Base-by-base conservation (phyloP, 2,113 vertebrate species). In the Neogobius melanostomus region DNA sequence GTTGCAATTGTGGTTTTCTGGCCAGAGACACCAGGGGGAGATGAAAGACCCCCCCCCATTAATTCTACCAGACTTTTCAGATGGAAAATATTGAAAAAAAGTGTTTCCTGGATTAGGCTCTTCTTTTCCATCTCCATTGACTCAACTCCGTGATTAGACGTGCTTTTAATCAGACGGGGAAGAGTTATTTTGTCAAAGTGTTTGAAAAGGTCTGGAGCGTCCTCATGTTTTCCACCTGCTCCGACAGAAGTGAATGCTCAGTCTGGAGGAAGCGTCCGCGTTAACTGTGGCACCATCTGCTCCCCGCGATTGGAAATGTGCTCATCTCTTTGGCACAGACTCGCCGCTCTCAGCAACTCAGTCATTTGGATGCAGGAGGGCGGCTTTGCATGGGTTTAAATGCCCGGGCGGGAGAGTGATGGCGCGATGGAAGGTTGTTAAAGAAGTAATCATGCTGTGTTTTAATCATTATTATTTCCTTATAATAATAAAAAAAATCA, bases 251-350 rank as follows among this genome's bases (percentile, higher is more conserved):
- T 14, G 8, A 60, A 43, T 16, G 28, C 15, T 8, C 36, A 42
- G 59, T 61, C 12, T 43, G 42, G 15, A 56, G 53, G n/a, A 56
- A 56, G 17, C 21, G 53, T 16, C 53, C 17, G 14, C 15, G 14
- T 15, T 45, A 43, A 61, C 59, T 43, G 59, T 36, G 54, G 54
- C 36, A 44, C 59, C 59, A 61, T 61, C 59, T 61, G 59, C 59
- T 61, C 42, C 21, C 53, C 44, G 59, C 7, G 4, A 15, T n/a
- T 61, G 28, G 59, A 61, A 61, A 61, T 45, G 59, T 61, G 59
- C 42, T 21, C 15, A 44, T 43, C 42, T 36, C 54, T 12, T 45
- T 61, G 42, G 59, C 59, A 61, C 36, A 44, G 7, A 44, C 43
- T 45, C 11, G 11, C 28, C 15, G 36, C 36, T 45, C 42, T 44